A percentile compares a stretch with the other conserved stretches of the same genome.
Conservation (phyloP, 2,888 invertebrate species). For the Bombyx huttoni region DNA sequence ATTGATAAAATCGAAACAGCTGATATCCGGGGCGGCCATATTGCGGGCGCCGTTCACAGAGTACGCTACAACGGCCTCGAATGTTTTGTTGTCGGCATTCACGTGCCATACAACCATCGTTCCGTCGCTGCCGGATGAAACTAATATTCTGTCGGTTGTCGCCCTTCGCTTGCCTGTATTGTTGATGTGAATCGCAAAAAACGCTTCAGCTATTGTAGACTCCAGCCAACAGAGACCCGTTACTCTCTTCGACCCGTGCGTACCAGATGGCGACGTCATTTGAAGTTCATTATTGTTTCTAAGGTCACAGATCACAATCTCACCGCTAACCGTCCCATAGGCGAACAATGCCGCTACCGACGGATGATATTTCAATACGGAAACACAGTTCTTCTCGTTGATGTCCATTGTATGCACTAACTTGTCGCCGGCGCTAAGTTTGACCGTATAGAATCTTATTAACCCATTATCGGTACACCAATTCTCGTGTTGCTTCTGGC, state of each 20-base stretch:
- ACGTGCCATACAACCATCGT: constrained; percentile 50
- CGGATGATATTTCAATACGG: constrained; percentile 43
- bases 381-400: constrained; percentile 47
- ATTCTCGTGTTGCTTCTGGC: constrained; percentile 38
- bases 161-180: constrained; percentile 40
- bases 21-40: constrained; percentile 31
- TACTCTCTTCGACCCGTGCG: constrained; percentile 42
- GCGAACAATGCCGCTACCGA: constrained; percentile 39
- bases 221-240: constrained; percentile 45
- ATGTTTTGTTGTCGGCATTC: constrained; percentile 32
- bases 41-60: constrained; percentile 33
- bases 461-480: constrained; percentile 53
- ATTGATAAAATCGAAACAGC: constrained; percentile 51
- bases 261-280: constrained; percentile 35
- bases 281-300: constrained; percentile 22
- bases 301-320: constrained; percentile 45
- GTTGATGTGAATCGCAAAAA: constrained; percentile 37
- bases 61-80: constrained; percentile 39
- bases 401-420: constrained; percentile 38
- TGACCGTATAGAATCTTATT: constrained; percentile 40
- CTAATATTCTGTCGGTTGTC: constrained; percentile 40
- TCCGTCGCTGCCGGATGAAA: constrained; percentile 36
- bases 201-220: constrained; percentile 29
- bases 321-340: constrained; percentile 48
- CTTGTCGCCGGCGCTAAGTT: constrained; percentile 61